Base-by-base conservation (phyloP, 2,113 vertebrate species). In the Seriola rivoliana region DNA sequence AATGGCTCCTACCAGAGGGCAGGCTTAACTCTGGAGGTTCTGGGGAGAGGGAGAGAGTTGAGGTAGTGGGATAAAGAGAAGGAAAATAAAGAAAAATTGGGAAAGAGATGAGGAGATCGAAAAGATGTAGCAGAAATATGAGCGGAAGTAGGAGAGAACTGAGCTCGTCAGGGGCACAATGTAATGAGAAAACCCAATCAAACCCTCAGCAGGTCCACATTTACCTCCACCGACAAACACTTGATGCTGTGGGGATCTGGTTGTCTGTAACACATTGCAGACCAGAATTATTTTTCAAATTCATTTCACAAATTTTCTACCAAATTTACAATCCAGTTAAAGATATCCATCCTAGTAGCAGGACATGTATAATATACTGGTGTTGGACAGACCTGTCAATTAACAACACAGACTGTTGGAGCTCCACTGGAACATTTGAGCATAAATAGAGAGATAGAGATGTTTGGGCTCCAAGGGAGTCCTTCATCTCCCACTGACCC, bases 1-100 rank as follows among this genome's bases (percentile, higher is more conserved):
- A 95, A 94, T 86, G 84, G 90, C 90, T 93, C 87, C 86, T 92
- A 95, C 91, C 85, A 88, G 94, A 93, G 93, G 93, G 93, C 92
- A 94, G 88, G 93, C 93, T 95, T 95, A 94, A 93, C 85, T 90
- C 91, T 89, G 91, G 88, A 92, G 89, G 85, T 87, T 89, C 58
- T 74, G 90, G 81, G 85, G 50, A 84, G 72, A 81, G 73, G 55
- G 80, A 81, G 74, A 87, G 75, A 50, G 57, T 55, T 57, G 65
- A 67, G 54, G 38, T 36, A 14, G 64, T 19, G 36, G 70, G 70
- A 86, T 75, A 80, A 82, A 87, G 17, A 64, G 71, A 25, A 58
- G 29, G 32, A 23, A 75, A 82, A 80, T 80, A 76, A 74, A 81
- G 44, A 73, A 66, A 71, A 48, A 62, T 36, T 60, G 59, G 63